Evolutionary conservation across 2,797 vertebrate species (phyloP).

Genomic region (Gymnothorax javanicus): DNA sequence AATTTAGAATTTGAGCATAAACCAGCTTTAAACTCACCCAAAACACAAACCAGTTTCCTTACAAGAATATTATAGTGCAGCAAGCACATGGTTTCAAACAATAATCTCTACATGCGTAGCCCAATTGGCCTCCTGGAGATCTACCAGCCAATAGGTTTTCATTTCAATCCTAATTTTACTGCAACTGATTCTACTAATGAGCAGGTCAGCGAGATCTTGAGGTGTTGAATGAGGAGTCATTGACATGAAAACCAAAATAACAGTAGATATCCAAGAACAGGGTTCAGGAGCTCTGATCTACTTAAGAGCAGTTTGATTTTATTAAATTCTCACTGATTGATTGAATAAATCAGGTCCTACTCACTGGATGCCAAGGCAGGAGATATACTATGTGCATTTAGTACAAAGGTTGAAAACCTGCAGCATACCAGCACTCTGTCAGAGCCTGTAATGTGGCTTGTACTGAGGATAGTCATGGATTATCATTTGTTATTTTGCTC

Average conservation of each 20-base stretch:
- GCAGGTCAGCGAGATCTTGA: too few species aligned
- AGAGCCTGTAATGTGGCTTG: neutral
- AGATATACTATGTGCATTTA: neutral
- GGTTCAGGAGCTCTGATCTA: too few species aligned
- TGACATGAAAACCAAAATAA: too few species aligned
- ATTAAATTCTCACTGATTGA: neutral
- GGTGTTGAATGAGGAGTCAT: too few species aligned
- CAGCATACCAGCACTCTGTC: neutral
- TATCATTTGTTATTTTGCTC: neutral
- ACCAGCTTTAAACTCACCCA: neutral
- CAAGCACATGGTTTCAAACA: neutral
- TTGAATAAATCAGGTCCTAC: neutral
- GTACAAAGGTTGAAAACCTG: neutral
- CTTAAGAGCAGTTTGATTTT: neutral
- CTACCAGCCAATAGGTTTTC: too few species aligned
- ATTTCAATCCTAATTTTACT: too few species aligned
- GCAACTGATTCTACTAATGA: too few species aligned
- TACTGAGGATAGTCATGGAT: neutral
- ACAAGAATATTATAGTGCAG: neutral
- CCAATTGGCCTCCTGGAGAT: too few species aligned
- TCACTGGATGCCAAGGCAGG: neutral
- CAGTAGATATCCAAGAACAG: too few species aligned
- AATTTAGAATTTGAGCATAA: neutral
- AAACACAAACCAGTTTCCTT: neutral
- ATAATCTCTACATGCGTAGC: neutral